Percentiles rank a stretch among this genome's conserved stretches.
phyloP scores from a whole-genome alignment of 2,888 invertebrate genomes.

The Odontomyia ornata region DNA sequence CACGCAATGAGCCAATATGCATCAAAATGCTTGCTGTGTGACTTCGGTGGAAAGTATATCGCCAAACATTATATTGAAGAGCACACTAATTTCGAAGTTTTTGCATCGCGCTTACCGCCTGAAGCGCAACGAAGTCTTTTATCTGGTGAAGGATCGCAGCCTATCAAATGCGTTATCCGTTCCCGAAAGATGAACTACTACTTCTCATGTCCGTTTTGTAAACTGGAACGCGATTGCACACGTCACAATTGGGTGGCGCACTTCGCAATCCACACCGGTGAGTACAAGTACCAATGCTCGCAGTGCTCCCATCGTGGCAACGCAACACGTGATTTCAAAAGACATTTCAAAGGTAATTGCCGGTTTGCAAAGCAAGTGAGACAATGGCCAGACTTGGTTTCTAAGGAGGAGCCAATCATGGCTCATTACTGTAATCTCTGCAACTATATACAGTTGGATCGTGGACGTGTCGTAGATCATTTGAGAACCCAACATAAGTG shows the following conservation, averaged over 20 bases:
- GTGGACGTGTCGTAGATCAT: constrained; percentile 71
- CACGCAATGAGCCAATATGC: constrained; percentile 55
- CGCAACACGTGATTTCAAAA: constrained; percentile 20
- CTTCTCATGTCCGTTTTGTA: constrained; percentile 59
- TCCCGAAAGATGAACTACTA: constrained; percentile 46
- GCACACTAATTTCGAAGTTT: constrained; percentile 73
- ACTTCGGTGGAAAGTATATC: constrained; percentile 56
- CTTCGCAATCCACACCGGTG: constrained; percentile 79
- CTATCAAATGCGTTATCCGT: not conserved
- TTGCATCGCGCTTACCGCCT: constrained; percentile 70
- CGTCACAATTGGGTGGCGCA: constrained; percentile 69
- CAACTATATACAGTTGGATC: constrained; percentile 75
- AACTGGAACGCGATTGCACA: constrained; percentile 51
- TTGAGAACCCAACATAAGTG: constrained; percentile 60
- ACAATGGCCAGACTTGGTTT: constrained; percentile 5
- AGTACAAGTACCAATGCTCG: constrained; percentile 74
- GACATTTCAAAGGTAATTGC: constrained; percentile 32
- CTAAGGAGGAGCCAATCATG: constrained; percentile 10
- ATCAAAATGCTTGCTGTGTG: constrained; percentile 56
- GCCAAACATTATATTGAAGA: constrained; percentile 72
- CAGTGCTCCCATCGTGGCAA: constrained; percentile 63
- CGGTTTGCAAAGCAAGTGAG: not conserved
- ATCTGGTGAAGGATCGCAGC: constrained; percentile 9
- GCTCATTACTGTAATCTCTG: constrained; percentile 78
- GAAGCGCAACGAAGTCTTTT: constrained; percentile 13